These are phyloP conservation scores for Pristis pectinata DNA, from an alignment of 2,797 vertebrate genomes.

Conservation along the genomic window DNA sequence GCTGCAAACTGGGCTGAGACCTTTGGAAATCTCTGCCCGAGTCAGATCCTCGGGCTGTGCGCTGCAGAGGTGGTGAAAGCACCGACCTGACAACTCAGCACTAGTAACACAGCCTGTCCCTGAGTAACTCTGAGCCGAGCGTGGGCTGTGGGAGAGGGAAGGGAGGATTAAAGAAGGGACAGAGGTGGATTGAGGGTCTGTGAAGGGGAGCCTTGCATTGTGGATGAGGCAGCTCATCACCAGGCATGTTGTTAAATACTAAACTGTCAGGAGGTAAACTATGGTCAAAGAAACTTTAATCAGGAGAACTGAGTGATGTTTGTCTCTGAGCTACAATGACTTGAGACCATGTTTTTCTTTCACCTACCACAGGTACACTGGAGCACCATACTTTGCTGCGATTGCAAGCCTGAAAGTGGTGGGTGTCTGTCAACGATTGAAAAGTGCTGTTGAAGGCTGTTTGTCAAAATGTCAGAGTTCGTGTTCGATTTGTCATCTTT, in stretches of 20 bases:
- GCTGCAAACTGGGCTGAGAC: not conserved
- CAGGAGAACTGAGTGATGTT: not conserved
- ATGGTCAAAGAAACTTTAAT: not conserved
- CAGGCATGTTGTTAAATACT: not conserved
- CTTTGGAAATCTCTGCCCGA: not conserved
- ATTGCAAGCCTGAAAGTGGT: conserved; percentile 96
- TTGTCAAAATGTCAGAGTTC: not conserved
- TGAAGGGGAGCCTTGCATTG: too few species aligned
- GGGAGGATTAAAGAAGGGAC: too few species aligned
- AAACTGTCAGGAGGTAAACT: not conserved
- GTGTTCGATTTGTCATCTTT: not conserved
- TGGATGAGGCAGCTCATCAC: too few species aligned
- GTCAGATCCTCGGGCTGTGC: too few species aligned
- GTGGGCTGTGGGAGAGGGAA: too few species aligned
- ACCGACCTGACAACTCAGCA: too few species aligned
- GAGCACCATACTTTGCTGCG: conserved; percentile 94
- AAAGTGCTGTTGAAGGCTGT: not conserved
- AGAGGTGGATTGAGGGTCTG: too few species aligned
- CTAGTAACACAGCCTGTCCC: too few species aligned
- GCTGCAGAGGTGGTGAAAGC: too few species aligned
- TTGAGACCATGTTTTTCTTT: not conserved
- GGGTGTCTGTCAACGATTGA: conserved; percentile 47
- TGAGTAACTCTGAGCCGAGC: too few species aligned
- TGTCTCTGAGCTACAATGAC: not conserved
- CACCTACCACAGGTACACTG: conserved; percentile 74